Conservation (phyloP, 2,797 vertebrate species). For the Pangasius djambal region DNA sequence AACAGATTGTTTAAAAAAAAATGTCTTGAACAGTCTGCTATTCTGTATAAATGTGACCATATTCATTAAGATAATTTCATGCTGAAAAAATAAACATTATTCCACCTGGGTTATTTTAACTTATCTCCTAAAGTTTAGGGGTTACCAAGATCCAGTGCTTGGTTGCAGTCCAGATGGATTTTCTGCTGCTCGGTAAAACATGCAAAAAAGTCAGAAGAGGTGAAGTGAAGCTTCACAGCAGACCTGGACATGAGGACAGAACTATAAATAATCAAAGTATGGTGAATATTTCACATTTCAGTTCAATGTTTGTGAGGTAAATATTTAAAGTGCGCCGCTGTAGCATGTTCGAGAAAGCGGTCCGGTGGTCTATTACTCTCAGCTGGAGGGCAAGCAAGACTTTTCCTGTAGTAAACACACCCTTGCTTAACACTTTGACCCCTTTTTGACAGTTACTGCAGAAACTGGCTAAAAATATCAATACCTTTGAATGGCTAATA, state of each 20-base stretch:
- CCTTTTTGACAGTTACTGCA: neutral
- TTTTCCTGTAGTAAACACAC: constrained; percentile 17
- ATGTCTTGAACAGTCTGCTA: neutral
- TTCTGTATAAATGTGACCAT: neutral
- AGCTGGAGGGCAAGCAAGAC: constrained; percentile 7
- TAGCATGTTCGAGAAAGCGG: constrained; percentile 11
- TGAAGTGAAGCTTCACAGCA: neutral
- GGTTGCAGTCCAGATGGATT: constrained; percentile 18
- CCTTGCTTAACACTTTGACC: neutral
- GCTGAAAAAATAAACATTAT: neutral
- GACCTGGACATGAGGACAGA: constrained; percentile 16
- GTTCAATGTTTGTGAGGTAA: constrained; percentile 39
- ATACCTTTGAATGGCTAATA: constrained; percentile 12
- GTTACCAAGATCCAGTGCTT: constrained; percentile 44
- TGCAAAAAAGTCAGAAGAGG: constrained; percentile 26
- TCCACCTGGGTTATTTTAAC: neutral
- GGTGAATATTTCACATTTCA: constrained; percentile 46
- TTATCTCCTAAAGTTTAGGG: neutral
- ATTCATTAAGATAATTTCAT: neutral
- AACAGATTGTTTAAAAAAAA: neutral
- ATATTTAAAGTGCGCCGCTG: constrained; percentile 54
- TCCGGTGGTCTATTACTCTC: neutral
- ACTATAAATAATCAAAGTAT: constrained; percentile 49
- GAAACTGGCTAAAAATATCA: constrained; percentile 16
- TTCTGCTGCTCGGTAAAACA: constrained; percentile 42